Evolutionary conservation across 23 tunicate species (phyloP), one percentile per base, ranked within the genome.

Genomic region (Phallusia fumigata): DNA sequence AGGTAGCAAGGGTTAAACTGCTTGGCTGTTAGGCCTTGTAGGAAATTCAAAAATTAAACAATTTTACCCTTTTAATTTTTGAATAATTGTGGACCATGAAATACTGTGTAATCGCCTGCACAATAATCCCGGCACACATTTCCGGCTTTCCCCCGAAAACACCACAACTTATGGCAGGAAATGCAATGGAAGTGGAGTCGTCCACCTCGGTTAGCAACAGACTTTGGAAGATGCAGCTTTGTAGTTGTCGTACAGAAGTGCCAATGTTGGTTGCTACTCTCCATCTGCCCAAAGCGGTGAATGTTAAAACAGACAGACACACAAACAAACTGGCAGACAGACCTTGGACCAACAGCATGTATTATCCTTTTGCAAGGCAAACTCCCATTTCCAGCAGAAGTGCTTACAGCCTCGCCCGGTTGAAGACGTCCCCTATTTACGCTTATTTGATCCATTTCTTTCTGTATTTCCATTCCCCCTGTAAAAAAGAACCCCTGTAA

Each of bases 311-410:
- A 40, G 47, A 40, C 10, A 40, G 47, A 40, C 47, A 40, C 8
- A 40, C 47, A 40, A n/a, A n/a, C n/a, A n/a, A 40, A 40, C 10
- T 40, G 47, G 47, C 47, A 40, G 47, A 10, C 5, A 40, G 47
- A 40, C 81, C 32, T 35, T 35, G 81, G 81, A 34, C 81, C 81
- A 78, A 45, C 58, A 11, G 81, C 64, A 18, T 78, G 81, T 28
- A 78, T 78, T 18, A 78, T 78, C n/a, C 64, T 78, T 34, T 34
- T 78, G 32, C 81, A 78, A 36, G 58, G 81, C 6, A 78, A 34
- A 18, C 35, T 78, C 13, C 69, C 69, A 45, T 35, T 78, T 58
- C 69, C 69, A 45, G 58, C 58, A 21, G 64, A 8, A 3, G 81
- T 78, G 31, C 30, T 49, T 16, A 78, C 58, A 2, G 81, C 58